These are phyloP conservation scores for Heterohyrax brucei DNA, from an alignment of 2,797 vertebrate genomes.

Conservation along the genomic window DNA sequence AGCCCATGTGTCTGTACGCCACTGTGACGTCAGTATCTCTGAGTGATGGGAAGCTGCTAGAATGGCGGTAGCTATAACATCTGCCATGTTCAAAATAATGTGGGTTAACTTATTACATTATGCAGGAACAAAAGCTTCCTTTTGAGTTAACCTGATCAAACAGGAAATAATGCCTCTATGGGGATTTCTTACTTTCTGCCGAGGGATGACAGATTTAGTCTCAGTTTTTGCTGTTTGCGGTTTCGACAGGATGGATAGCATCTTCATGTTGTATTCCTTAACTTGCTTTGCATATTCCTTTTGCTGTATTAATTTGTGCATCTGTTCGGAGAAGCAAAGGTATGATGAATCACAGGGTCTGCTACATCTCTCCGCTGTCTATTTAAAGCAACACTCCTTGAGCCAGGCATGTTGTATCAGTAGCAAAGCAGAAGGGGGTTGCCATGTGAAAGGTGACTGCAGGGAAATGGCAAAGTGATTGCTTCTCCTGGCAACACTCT, in stretches of 20 bases:
- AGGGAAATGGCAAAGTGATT: conserved; percentile 44
- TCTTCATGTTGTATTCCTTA: conserved; percentile 94
- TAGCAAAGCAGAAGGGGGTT: neutral
- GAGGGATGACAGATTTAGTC: conserved; percentile 84
- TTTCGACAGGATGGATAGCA: conserved; percentile 87
- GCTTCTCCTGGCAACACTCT: neutral
- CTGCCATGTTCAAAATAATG: neutral
- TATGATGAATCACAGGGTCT: neutral
- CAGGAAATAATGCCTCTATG: neutral
- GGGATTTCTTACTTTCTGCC: conserved; percentile 92
- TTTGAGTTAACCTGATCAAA: neutral
- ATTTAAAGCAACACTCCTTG: neutral
- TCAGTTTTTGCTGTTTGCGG: conserved; percentile 87
- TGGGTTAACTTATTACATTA: neutral
- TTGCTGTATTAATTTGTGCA: conserved; percentile 94
- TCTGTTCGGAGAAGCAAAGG: conserved; percentile 89
- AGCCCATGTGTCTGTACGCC: neutral
- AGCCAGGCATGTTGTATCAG: accelerated
- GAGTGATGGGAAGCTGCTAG: neutral
- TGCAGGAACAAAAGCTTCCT: neutral
- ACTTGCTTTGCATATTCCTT: conserved; percentile 95
- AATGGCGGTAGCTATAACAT: neutral
- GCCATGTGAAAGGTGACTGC: accelerated
- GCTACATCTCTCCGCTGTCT: neutral
- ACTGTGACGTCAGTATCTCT: neutral